Conservation (phyloP, 2,797 vertebrate species). For the Rhodeus uyekii region DNA sequence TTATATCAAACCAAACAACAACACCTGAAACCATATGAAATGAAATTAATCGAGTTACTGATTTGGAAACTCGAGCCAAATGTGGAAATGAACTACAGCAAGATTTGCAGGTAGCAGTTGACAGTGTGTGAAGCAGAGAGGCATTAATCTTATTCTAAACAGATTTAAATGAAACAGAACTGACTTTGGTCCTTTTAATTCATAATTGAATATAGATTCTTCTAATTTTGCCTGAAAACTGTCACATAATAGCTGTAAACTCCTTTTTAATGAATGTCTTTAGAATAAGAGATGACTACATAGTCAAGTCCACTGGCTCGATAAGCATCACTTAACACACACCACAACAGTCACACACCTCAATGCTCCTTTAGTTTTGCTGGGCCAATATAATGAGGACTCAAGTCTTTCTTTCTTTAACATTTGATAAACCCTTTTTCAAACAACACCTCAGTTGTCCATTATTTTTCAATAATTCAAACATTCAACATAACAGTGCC, state of each 20-base stretch:
- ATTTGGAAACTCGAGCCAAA: slow-evolving; percentile 49
- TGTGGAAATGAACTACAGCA: slow-evolving; percentile 28
- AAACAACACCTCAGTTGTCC: background rate
- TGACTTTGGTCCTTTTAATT: background rate
- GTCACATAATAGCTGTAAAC: background rate
- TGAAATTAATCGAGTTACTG: slow-evolving; percentile 54
- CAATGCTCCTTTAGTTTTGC: background rate
- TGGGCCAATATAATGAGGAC: background rate
- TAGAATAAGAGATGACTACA: background rate
- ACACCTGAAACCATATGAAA: slow-evolving; percentile 53
- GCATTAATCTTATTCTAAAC: background rate
- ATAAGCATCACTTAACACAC: background rate
- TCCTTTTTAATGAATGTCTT: background rate
- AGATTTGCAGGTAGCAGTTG: background rate
- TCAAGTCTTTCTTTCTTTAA: background rate
- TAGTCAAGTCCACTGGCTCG: background rate
- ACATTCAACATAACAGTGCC: slow-evolving; percentile 4
- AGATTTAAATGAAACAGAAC: background rate
- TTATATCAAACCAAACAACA: slow-evolving; percentile 50
- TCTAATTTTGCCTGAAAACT: background rate
- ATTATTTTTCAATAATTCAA: slow-evolving; percentile 15
- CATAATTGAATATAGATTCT: background rate
- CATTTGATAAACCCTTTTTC: background rate
- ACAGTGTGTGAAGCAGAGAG: background rate
- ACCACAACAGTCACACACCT: too few relatives aligned